Percentiles rank a stretch among this genome's conserved stretches.
These are phyloP conservation scores for Gandaritis pyraliata DNA, from an alignment of 2,888 invertebrate species.

Conservation along the genomic window DNA sequence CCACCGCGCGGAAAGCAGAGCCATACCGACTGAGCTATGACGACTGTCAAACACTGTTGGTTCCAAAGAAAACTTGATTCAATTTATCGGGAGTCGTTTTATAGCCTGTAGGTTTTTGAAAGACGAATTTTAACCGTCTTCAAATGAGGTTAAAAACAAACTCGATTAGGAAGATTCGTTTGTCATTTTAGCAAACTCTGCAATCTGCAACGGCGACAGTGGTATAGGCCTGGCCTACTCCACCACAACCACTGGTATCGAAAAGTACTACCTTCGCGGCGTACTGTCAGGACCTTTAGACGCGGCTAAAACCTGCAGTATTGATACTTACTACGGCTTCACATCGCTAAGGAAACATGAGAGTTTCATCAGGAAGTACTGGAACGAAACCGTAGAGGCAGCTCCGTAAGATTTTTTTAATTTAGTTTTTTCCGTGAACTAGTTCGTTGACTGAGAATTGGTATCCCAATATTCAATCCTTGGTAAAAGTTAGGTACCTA, in stretches of 20 bases:
- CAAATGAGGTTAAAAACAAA: no score
- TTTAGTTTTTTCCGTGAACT: neutral
- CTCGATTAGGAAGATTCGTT: no score
- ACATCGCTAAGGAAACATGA: conserved; percentile 25
- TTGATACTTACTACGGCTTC: conserved; percentile 18
- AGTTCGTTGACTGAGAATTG: no score
- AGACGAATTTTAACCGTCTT: no score
- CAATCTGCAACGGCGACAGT: conserved; percentile 20
- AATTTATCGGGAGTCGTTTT: no score
- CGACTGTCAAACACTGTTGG: no score
- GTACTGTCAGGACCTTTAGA: conserved; percentile 9
- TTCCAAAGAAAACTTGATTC: no score
- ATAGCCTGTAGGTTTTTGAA: no score
- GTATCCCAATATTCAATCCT: no score
- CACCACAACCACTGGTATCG: neutral
- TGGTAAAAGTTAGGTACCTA: no score
- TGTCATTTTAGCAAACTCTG: conserved; percentile 1
- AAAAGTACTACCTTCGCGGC: conserved; percentile 19
- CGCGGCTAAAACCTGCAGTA: conserved; percentile 3
- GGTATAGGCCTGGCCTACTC: conserved; percentile 19
- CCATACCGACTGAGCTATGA: no score
- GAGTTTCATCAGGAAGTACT: conserved; percentile 27
- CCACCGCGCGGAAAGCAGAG: no score
- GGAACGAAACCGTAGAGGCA: conserved; percentile 18
- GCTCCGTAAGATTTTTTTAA: conserved; percentile 16